A percentile compares a stretch with the other conserved stretches of the same genome.
These are phyloP conservation scores for Platerodrilus igneus DNA, from an alignment of 2,888 invertebrate species.

Conservation along the genomic window DNA sequence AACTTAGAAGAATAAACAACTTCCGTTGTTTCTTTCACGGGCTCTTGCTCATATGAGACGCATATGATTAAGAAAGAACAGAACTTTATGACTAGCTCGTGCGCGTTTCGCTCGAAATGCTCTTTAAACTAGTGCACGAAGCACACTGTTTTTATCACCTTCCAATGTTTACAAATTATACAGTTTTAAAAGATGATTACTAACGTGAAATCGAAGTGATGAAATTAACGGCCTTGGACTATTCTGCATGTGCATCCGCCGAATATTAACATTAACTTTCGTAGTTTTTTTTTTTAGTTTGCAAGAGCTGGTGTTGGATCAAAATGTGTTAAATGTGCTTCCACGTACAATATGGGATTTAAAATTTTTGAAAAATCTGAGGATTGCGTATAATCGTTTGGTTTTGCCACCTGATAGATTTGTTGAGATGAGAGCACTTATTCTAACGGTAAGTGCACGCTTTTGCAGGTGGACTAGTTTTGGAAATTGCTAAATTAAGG, in stretches of 20 bases:
- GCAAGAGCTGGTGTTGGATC: slow-evolving; percentile 65
- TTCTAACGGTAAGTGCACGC: slow-evolving; percentile 49
- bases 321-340: slow-evolving; percentile 65
- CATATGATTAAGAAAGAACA: slow-evolving; percentile 30
- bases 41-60: slow-evolving; percentile 38
- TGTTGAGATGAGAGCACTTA: slow-evolving; percentile 55
- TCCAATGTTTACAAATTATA: slow-evolving; percentile 9
- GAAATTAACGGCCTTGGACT: slow-evolving; percentile 38
- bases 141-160: slow-evolving; percentile 17
- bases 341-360: slow-evolving; percentile 58
- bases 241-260: slow-evolving; percentile 47
- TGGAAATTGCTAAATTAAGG: slow-evolving; percentile 8
- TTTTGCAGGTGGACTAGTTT: slow-evolving; percentile 9
- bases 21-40: slow-evolving; percentile 36
- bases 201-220: slow-evolving; percentile 9
- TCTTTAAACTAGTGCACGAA: slow-evolving; percentile 19
- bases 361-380: slow-evolving; percentile 57
- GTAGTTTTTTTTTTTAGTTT: slow-evolving; percentile 57
- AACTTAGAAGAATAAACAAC: slow-evolving; percentile 38
- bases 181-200: slow-evolving; percentile 3
- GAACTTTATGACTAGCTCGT: slow-evolving; percentile 38
- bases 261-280: too few relatives aligned
- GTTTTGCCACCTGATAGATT: slow-evolving; percentile 49
- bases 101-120: slow-evolving; percentile 31
- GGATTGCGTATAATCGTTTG: slow-evolving; percentile 56